phyloP scores from a whole-genome alignment of 2,888 invertebrate genomes.

The Drosophila rubida region DNA sequence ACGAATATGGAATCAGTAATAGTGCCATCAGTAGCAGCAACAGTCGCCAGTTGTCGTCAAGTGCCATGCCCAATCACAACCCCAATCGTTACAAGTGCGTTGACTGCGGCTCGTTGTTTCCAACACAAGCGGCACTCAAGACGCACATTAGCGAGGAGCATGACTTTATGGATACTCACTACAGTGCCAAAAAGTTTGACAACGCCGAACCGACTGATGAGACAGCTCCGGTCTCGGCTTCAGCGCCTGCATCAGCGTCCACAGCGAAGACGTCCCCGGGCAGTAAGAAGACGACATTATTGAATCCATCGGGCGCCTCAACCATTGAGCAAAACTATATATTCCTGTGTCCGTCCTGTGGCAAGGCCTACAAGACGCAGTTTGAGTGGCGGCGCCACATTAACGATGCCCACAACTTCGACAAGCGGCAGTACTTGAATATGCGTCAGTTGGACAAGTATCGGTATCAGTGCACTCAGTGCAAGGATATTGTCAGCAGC shows the following conservation, averaged over 20 bases:
- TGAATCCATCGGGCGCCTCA: slow-evolving; percentile 22
- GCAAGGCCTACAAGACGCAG: slow-evolving; percentile 75
- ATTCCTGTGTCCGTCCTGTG: slow-evolving; percentile 80
- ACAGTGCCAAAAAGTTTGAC: slow-evolving; percentile 44
- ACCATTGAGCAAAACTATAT: slow-evolving; percentile 77
- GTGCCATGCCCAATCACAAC: slow-evolving; percentile 13
- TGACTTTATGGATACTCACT: slow-evolving; percentile 56
- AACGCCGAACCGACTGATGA: slow-evolving; percentile 35
- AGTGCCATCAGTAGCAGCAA: slow-evolving; percentile 5
- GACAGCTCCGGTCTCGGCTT: background rate
- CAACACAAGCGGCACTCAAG: slow-evolving; percentile 65
- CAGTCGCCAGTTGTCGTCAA: background rate
- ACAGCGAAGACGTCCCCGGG: background rate
- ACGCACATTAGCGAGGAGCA: slow-evolving; percentile 77
- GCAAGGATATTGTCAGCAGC: slow-evolving; percentile 78
- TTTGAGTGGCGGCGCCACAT: slow-evolving; percentile 82
- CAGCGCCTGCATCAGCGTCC: background rate
- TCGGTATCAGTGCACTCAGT: slow-evolving; percentile 78
- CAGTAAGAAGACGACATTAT: background rate
- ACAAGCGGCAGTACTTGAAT: slow-evolving; percentile 76
- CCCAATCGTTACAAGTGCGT: slow-evolving; percentile 68
- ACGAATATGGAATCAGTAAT: slow-evolving; percentile 38
- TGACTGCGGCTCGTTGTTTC: slow-evolving; percentile 73
- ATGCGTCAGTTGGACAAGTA: slow-evolving; percentile 80
- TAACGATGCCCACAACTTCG: slow-evolving; percentile 79